Base-by-base conservation (phyloP, 2,888 invertebrate genomes). In the Nomada lathburiana region DNA sequence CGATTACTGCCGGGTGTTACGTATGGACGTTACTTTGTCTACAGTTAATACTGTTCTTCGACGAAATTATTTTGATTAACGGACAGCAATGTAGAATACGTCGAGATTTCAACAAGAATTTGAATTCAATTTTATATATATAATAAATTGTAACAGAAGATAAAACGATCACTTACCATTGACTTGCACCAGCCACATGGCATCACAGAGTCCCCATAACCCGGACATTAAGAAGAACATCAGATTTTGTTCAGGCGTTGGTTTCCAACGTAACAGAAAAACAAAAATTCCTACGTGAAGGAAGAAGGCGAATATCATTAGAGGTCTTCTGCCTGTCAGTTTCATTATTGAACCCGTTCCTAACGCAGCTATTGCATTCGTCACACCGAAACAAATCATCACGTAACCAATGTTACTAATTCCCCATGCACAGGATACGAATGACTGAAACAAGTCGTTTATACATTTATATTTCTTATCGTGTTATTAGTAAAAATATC, bases 341-440 rank as follows among this genome's bases (percentile, higher is more conserved):
- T 97, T 98, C 73, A 97, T 97, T 42, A 98, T 92, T 0, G 96
- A 96, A 0, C 98, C 98, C 0, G 97, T 97, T 13, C 96, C 94
- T 0, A 97, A 96, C 0, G 98, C 98, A 0, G 97, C 97, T n/a
- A 98, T 93, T 0, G 98, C 98, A 92, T 98, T 98, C 87, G 97
- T 97, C 10, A 97, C 96, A 0, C 98, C 98, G 93, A 98, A 98
- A 92, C 98, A 98, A 83, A 98, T 98, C 97, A 98, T 97, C 72
- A 98, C 98, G 92, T 97, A 98, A 0, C 99, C 99, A 70, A 99
- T 98, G 93, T 98, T 97, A 86, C 96, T 96, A 86, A 98, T 97
- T 1, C 98, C 97, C 96, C 97, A 97, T 0, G 97, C 97, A 89
- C 98, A 98, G 0, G 97, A 97, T 0, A 98, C 97, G 92, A 96